These are phyloP conservation scores for Bursaphelenchus mucronatus DNA, from an alignment of 1,140 invertebrate species.

Conservation along the genomic window DNA sequence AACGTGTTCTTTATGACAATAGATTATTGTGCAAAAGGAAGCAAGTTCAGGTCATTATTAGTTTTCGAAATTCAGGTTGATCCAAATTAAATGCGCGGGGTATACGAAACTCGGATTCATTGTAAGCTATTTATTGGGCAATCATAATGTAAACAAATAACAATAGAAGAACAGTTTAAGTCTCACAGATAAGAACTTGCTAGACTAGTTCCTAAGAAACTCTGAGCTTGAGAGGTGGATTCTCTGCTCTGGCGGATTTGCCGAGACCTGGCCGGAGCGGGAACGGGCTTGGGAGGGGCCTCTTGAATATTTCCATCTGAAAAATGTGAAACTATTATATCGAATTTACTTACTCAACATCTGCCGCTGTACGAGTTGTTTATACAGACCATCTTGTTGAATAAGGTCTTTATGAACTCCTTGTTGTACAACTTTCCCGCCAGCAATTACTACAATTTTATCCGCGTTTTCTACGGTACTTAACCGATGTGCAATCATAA, in stretches of 20 bases:
- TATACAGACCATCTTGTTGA: slow-evolving; percentile 55
- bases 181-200: slow-evolving; percentile 39
- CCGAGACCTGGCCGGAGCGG: slow-evolving; percentile 35
- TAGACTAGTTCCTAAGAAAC: slow-evolving; percentile 53
- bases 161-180: no score
- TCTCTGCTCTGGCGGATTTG: slow-evolving; percentile 18
- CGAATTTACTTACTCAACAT: slow-evolving; percentile 47
- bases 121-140: no score
- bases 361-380: slow-evolving; percentile 58
- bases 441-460: slow-evolving; percentile 62
- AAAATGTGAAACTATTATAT: slow-evolving; percentile 40
- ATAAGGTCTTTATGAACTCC: slow-evolving; percentile 56
- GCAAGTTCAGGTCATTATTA: no score
- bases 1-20: no score
- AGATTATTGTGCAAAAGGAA: no score
- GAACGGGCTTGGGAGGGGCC: slow-evolving; percentile 22
- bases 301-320: slow-evolving; percentile 43
- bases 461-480: slow-evolving; percentile 63
- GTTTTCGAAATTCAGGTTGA: no score
- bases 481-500: slow-evolving; percentile 64
- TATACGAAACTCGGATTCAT: no score
- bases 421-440: slow-evolving; percentile 61
- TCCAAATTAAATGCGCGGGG: no score
- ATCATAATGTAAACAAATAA: no score
- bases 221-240: slow-evolving; percentile 34